These are phyloP conservation scores for Ceratitis capitata DNA, from an alignment of 1,140 invertebrate genomes.

Conservation along the genomic window DNA sequence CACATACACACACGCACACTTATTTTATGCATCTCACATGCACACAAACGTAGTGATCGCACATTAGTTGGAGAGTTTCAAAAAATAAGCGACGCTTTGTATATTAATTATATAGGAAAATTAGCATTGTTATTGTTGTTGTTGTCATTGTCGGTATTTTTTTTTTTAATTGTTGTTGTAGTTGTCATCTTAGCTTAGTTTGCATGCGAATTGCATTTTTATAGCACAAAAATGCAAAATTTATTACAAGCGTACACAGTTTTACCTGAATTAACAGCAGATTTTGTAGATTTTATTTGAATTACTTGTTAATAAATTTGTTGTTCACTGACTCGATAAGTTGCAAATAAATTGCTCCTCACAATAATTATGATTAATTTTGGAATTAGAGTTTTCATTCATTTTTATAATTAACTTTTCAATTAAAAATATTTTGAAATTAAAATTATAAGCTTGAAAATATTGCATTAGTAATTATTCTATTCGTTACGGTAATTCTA, in stretches of 20 bases:
- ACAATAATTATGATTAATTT: neutral
- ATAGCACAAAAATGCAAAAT: constrained; percentile 12
- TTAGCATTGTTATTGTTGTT: constrained; percentile 23
- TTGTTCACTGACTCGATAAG: constrained; percentile 19
- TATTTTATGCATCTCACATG: neutral
- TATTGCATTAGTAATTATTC: no score
- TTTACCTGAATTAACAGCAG: neutral
- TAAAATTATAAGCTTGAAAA: no score
- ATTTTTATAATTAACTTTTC: neutral
- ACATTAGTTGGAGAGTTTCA: no score
- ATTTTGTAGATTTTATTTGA: neutral
- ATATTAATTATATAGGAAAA: no score
- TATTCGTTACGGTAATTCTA: no score
- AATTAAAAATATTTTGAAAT: neutral
- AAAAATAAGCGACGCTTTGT: neutral
- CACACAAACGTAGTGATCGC: neutral
- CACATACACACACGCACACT: neutral
- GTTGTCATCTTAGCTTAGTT: constrained; percentile 15
- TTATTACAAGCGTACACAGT: neutral
- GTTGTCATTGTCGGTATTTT: constrained; percentile 36
- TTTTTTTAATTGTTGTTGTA: no score
- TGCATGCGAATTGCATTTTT: constrained; percentile 32
- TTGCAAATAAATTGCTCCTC: neutral
- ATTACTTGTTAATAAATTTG: neutral
- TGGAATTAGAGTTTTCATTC: neutral